These are phyloP conservation scores for Cephus rjabovi DNA, from an alignment of 2,888 invertebrate species.

Conservation along the genomic window DNA sequence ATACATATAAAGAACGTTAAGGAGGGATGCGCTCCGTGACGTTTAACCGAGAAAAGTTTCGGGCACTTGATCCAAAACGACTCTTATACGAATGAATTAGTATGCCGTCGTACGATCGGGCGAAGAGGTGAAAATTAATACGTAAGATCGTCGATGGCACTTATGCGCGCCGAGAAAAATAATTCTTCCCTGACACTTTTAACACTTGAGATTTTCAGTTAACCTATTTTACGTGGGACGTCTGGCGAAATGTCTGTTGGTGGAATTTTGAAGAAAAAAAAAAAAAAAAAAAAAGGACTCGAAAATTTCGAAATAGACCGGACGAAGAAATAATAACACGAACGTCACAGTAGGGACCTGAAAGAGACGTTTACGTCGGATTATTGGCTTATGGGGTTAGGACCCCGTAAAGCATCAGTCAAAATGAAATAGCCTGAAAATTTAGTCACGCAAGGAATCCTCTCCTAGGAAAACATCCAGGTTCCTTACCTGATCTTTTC, in stretches of 20 bases:
- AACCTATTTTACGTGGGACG: neutral
- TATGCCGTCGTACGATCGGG: neutral
- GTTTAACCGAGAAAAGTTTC: neutral
- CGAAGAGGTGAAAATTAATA: neutral
- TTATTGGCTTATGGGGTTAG: slow-evolving; percentile 44
- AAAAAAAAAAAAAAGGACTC: neutral
- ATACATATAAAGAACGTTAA: neutral
- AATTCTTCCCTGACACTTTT: neutral
- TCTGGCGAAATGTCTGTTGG: neutral
- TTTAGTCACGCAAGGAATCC: neutral
- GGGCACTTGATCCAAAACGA: neutral
- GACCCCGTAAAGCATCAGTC: neutral
- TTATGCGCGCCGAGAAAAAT: neutral
- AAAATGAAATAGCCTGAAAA: neutral
- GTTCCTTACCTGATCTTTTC: neutral
- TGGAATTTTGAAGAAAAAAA: neutral
- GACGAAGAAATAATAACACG: neutral
- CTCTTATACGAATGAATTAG: neutral
- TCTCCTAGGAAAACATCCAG: neutral
- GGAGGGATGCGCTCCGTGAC: neutral
- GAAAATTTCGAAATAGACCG: neutral
- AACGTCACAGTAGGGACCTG: neutral
- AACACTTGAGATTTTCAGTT: neutral
- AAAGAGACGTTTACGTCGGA: slow-evolving; percentile 40
- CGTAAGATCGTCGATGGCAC: neutral